Evolutionary conservation across 1,140 invertebrate genomes (phyloP).

Genomic region (Drosophila lini): DNA sequence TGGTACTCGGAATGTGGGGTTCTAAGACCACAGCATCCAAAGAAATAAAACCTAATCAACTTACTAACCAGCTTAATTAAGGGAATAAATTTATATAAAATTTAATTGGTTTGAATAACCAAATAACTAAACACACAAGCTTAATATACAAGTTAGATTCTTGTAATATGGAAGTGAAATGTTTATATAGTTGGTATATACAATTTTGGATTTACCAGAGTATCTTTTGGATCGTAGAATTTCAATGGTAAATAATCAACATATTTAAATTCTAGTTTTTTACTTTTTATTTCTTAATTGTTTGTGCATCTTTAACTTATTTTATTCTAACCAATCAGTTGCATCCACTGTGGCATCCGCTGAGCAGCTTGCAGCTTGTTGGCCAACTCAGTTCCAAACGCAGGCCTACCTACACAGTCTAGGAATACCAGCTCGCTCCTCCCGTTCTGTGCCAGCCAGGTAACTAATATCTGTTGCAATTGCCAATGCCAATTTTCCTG

Average conservation of each 20-base stretch:
- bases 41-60: not conserved
- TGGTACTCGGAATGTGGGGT: not conserved
- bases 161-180: too few species aligned
- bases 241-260: too few species aligned
- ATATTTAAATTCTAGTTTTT: too few species aligned
- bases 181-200: too few species aligned
- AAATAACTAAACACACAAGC: too few species aligned
- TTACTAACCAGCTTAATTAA: not conserved
- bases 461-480: slow-evolving; percentile 77
- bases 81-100: not conserved
- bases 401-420: slow-evolving; percentile 51
- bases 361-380: slow-evolving; percentile 6
- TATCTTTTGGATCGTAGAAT: too few species aligned
- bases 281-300: too few species aligned
- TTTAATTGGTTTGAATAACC: too few species aligned
- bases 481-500: slow-evolving; percentile 80
- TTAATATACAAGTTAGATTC: too few species aligned
- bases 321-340: not conserved
- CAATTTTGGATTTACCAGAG: too few species aligned
- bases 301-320: not conserved
- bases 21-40: not conserved
- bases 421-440: slow-evolving; percentile 2
- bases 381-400: slow-evolving; percentile 6
- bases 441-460: slow-evolving; percentile 15
- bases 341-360: slow-evolving; percentile 38